Evolutionary conservation across 2,888 invertebrate genomes (phyloP), one percentile per base, ranked within the genome.

Genomic region (Caenorhabditis plicata): DNA sequence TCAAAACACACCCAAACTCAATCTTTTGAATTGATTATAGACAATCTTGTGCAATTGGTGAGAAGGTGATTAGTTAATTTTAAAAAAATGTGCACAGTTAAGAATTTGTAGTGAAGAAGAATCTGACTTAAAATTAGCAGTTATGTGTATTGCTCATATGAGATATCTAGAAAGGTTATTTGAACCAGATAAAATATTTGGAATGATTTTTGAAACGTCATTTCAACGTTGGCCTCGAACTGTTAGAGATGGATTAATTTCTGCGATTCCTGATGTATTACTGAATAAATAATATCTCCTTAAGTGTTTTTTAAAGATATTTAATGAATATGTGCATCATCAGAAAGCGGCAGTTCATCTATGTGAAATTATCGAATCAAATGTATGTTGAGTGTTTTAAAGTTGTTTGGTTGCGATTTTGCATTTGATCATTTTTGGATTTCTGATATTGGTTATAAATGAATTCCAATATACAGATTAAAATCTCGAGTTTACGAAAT

Each of bases 131-230:
- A 4, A 27, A 0, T 27, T 57, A 7, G 46, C 57, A 0, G 36
- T 47, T 22, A 51, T 43, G 0, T 57, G 46, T 26, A 51, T 57
- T 2, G 51, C 46, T 3, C 57, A 57, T 13, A 41, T 57, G 38
- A 27, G 57, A n/a, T 43, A 50, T 26, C 29, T 57, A 23, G 47
- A 43, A 36, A 35, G 57, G 0, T 15, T 57, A 1, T 57, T 57
- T 20, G 57, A 57, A 20, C 51, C 57, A 5, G 42, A 38, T 7
- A 22, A 46, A 4, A 29, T 57, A 23, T 51, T 51, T 27, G 47
- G 42, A 27, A 46, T 41, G 9, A 51, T 57, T 32, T 57, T 57
- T 32, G 50, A 46, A 13, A 39, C 17, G 17, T 27, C 29, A 13
- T 57, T 46, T 29, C 35, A 47, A 31, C 26, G 19, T n/a, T 57